phyloP scores from a whole-genome alignment of 2,113 vertebrate species.

The Tupaia chinensis region DNA sequence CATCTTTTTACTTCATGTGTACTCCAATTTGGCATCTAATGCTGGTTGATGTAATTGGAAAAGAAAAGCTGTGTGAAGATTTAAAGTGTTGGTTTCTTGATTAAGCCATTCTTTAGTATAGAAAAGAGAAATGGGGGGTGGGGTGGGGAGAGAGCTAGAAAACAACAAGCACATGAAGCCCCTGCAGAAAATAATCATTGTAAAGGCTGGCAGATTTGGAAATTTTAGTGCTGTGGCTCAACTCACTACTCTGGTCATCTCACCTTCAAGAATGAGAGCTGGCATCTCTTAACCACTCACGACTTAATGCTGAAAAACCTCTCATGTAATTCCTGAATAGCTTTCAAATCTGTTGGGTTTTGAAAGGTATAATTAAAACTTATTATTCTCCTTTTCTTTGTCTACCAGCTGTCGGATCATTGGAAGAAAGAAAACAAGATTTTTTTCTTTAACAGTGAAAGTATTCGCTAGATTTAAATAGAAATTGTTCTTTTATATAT shows the following conservation, averaged over 20 bases:
- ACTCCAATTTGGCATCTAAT: constrained; percentile 83
- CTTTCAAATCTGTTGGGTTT: constrained; percentile 87
- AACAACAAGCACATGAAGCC: constrained; percentile 73
- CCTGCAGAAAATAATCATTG: constrained; percentile 83
- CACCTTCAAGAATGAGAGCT: constrained; percentile 84
- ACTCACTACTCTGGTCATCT: constrained; percentile 84
- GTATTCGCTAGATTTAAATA: constrained; percentile 78
- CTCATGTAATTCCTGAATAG: constrained; percentile 84
- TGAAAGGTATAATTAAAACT: constrained; percentile 88
- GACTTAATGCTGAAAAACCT: constrained; percentile 84
- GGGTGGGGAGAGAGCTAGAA: constrained; percentile 34
- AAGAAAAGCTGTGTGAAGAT: constrained; percentile 83
- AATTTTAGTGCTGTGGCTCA: constrained; percentile 83
- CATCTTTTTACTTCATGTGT: constrained; percentile 76
- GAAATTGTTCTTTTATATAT: constrained; percentile 55
- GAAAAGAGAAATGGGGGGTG: constrained; percentile 74
- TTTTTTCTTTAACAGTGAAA: constrained; percentile 73
- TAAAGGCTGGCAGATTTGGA: constrained; percentile 84
- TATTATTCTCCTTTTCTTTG: constrained; percentile 86
- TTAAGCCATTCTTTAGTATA: constrained; percentile 78
- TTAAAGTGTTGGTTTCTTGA: constrained; percentile 84
- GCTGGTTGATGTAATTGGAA: constrained; percentile 81
- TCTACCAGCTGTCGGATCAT: constrained; percentile 84
- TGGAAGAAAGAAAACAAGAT: constrained; percentile 84
- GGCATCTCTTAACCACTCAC: constrained; percentile 82